Conservation (phyloP, 2,888 invertebrate genomes). For the Eugnorisma glareosa region DNA sequence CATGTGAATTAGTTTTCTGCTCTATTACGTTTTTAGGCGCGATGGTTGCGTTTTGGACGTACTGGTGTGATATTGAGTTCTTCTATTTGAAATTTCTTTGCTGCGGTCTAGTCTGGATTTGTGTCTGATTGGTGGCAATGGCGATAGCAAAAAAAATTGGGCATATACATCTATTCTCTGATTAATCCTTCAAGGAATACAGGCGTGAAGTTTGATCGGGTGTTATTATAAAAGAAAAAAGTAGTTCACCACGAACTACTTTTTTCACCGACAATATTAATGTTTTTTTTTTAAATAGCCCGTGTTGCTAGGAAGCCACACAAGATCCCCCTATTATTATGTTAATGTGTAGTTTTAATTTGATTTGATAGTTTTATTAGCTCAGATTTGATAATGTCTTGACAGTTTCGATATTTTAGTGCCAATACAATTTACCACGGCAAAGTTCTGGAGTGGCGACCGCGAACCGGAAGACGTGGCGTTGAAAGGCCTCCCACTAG, state of each 20-base stretch:
- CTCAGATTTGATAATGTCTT: too few species aligned
- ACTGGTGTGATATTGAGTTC: not conserved
- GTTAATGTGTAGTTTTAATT: too few species aligned
- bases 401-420: not conserved
- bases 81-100: not conserved
- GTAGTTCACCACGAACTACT: not conserved
- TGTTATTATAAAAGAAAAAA: not conserved
- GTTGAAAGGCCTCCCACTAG: too few species aligned
- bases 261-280: not conserved
- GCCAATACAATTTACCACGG: not conserved
- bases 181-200: not conserved
- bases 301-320: too few species aligned
- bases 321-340: too few species aligned
- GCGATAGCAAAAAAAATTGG: not conserved
- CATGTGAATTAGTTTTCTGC: slow-evolving; percentile 47
- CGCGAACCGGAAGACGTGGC: too few species aligned
- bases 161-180: not conserved
- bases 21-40: slow-evolving; percentile 31
- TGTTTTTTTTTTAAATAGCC: not conserved
- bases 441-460: too few species aligned
- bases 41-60: not conserved
- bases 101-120: not conserved
- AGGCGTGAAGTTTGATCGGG: not conserved
- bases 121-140: not conserved
- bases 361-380: too few species aligned